Conservation (phyloP, 2,888 invertebrate genomes). For the Axea sp. region DNA sequence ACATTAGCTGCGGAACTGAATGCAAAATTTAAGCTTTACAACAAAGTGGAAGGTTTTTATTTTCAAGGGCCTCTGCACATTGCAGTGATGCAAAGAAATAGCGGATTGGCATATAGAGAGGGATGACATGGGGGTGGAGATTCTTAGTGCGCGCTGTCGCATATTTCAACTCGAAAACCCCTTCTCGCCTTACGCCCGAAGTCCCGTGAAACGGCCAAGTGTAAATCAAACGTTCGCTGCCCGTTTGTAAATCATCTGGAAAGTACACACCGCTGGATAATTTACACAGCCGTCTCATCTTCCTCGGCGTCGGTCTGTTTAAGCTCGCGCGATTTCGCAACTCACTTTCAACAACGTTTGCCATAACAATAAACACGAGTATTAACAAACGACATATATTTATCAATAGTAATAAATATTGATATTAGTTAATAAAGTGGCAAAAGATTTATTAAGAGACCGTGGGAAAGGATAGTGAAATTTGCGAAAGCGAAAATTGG, state of each 20-base stretch:
- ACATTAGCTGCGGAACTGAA: constrained; percentile 15
- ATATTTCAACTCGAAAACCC: constrained; percentile 74
- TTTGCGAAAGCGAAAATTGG: too few relatives aligned
- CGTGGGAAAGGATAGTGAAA: too few relatives aligned
- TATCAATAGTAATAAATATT: constrained; percentile 14
- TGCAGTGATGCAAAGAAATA: constrained; percentile 25
- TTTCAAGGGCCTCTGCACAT: constrained; percentile 21
- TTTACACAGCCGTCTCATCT: constrained; percentile 75
- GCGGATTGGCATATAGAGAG: constrained; percentile 55
- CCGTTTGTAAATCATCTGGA: constrained; percentile 78
- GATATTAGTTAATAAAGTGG: constrained; percentile 6
- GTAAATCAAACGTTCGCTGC: constrained; percentile 78
- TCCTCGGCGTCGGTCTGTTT: constrained; percentile 58
- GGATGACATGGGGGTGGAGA: constrained; percentile 68
- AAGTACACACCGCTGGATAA: constrained; percentile 78
- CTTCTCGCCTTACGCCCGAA: constrained; percentile 64
- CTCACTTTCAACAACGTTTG: constrained; percentile 16
- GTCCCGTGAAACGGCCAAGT: constrained; percentile 67
- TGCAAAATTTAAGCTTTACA: constrained; percentile 31
- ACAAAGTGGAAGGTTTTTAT: constrained; percentile 36
- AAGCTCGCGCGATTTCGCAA: constrained; percentile 26
- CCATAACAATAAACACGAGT: constrained; percentile 16
- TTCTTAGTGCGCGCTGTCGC: constrained; percentile 72
- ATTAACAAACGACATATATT: constrained; percentile 17
- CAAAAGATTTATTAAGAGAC: constrained; percentile 3